A percentile compares a stretch with the other conserved stretches of the same genome.
These are phyloP conservation scores for Neostethus bicornis DNA, from an alignment of 2,797 vertebrate genomes.

Conservation along the genomic window DNA sequence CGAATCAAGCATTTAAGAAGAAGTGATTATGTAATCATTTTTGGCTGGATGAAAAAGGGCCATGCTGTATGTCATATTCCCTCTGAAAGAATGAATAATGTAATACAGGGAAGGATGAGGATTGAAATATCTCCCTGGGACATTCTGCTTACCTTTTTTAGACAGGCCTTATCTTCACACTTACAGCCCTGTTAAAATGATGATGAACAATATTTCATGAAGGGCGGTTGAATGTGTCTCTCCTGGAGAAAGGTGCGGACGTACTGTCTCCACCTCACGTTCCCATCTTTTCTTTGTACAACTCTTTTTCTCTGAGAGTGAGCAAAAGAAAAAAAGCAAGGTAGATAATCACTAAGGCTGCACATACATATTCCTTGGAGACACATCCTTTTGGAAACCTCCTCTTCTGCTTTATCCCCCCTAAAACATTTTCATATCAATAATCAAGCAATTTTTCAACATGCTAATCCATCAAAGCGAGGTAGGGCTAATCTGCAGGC, in stretches of 20 bases:
- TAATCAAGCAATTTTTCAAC: conserved; percentile 98
- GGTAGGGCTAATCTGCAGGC: conserved; percentile 91
- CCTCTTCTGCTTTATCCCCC: conserved; percentile 34
- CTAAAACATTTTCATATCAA: conserved; percentile 98
- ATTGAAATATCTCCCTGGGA: conserved; percentile 81
- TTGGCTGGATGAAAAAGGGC: conserved; percentile 66
- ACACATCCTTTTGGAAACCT: conserved; percentile 43
- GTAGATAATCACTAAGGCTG: conserved; percentile 66
- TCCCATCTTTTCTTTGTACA: conserved; percentile 88
- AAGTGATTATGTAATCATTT: conserved; percentile 83
- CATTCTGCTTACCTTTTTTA: conserved; percentile 81
- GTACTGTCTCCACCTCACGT: conserved; percentile 73
- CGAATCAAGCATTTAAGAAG: conserved; percentile 79
- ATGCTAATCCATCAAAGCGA: conserved; percentile 99
- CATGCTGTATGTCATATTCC: conserved; percentile 75
- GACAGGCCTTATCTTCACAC: conserved; percentile 82
- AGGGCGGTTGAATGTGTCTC: conserved; percentile 81
- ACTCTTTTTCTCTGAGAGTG: conserved; percentile 70
- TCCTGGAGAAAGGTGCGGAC: conserved; percentile 79
- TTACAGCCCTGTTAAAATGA: conserved; percentile 89
- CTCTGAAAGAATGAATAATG: conserved; percentile 73
- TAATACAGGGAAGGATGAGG: conserved; percentile 52
- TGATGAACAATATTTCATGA: conserved; percentile 89
- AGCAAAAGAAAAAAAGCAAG: conserved; percentile 58
- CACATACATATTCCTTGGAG: conserved; percentile 49